Base-by-base conservation (phyloP, 2,888 invertebrate genomes). In the Augochlorella aurata region DNA sequence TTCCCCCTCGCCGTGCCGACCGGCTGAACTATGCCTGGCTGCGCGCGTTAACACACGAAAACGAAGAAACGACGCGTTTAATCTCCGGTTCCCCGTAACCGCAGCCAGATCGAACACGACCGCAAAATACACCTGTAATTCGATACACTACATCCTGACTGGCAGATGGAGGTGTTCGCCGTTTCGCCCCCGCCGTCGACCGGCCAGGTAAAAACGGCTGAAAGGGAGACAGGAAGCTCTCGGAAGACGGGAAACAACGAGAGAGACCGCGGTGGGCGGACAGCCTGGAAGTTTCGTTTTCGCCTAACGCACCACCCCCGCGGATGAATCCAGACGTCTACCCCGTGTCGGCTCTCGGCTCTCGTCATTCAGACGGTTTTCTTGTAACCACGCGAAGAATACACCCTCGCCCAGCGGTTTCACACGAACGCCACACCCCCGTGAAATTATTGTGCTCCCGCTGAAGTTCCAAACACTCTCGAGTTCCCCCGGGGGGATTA, bases 21-120 rank as follows among this genome's bases (percentile, higher is more conserved):
- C 47, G 10, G 14, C 44, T 18, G 63, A 63, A 14, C 50, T 61
- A 45, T 38, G 49, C 68, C 24, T 38, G 45, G 49, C 29, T 44
- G 58, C 44, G 58, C 44, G 45, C 49, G 44, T 61, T 67, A 50
- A 49, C 63, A 50, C 66, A 18, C 63, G 78, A 72, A 74, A 75
- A 47, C 71, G 73, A 80, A 74, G 74, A 68, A 83, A 72, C 61
- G 79, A 77, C 77, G 69, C 65, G 80, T 80, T 80, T 84, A 84
- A 84, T 84, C 75, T 84, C 84, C 84, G 84, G 84, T 83, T 75
- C 68, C 58, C 77, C 74, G 77, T 74, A 77, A 83, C 79, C 84
- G 84, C 79, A 68, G 69, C 65, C 67, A 58, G 79, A 84, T 84
- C 80, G 79, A 74, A 81, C 81, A 21, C 16, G 52, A 54, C 81